Base-by-base conservation (phyloP, 2,113 vertebrate species). In the Myotis brandtii region DNA sequence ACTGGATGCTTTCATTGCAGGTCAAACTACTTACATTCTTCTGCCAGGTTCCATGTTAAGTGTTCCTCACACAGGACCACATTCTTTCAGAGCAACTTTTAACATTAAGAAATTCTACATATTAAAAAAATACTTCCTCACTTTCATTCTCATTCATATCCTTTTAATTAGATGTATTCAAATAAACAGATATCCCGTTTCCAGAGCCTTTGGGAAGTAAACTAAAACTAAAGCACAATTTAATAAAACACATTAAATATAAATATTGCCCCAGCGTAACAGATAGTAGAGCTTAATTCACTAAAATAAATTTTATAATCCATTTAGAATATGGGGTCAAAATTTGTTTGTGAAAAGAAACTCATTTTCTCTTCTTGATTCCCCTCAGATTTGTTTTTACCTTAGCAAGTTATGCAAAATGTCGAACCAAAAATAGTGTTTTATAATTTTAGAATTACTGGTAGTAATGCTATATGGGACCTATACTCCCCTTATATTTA, bases 121-220 rank as follows among this genome's bases (percentile, higher is more conserved):
- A 54, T 46, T 91, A 84, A 21, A 32, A 94, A 94, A 50, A 87
- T 11, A 48, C 16, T 37, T 9, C 9, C 62, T 79, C 46, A 23
- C 3, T 95, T 88, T 90, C n/a, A 80, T 94, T 86, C n/a, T 94
- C 62, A 81, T 40, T 87, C 66, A 95, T 52, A 93, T 40, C 6
- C 27, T 93, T 91, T 94, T 96, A 92, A 97, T 83, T 95, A 95
- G 66, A 95, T 64, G 72, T 27, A 89, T 79, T 88, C n/a, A 95
- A 97, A 94, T 90, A 37, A 97, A 84, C 59, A 62, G 82, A 94
- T 94, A 96, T 88, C 40, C 88, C 89, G n/a, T 86, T 97, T 90
- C 43, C 94, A 91, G 82, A 93, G 50, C 70, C 79, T 96, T 93
- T 48, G 84, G 69, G 46, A 96, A 94, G 69, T 83, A 85, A 92